Conservation (phyloP, 2,797 vertebrate genomes). For the Perdix hodgsoniae region DNA sequence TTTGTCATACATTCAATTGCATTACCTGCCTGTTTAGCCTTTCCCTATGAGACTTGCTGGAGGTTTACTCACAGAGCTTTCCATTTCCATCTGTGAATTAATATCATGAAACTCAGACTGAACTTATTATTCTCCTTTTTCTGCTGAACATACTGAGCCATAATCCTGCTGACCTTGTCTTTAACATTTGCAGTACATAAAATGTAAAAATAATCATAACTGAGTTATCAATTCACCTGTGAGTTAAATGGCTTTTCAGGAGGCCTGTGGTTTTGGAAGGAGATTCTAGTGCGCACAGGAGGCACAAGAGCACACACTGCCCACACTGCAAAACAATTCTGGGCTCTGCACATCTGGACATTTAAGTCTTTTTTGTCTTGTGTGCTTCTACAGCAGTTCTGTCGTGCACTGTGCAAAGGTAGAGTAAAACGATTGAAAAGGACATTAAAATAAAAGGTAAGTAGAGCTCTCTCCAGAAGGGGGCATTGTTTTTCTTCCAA, state of each 20-base stretch:
- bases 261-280: neutral
- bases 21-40: neutral
- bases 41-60: neutral
- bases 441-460: neutral
- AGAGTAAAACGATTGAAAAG: neutral
- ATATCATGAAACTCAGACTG: neutral
- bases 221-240: neutral
- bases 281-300: neutral
- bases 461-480: neutral
- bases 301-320: fast-evolving
- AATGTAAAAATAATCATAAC: neutral
- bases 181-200: neutral
- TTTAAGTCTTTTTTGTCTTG: neutral
- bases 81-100: neutral
- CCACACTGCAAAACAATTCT: neutral
- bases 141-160: neutral
- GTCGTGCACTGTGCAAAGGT: fast-evolving
- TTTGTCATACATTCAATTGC: neutral
- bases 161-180: neutral
- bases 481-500: slow-evolving; percentile 44
- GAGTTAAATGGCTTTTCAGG: neutral
- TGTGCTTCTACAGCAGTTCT: neutral
- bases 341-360: neutral
- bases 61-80: neutral
- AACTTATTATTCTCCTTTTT: neutral